Conservation (phyloP, 2,797 vertebrate genomes). For the Fratercula arctica region DNA sequence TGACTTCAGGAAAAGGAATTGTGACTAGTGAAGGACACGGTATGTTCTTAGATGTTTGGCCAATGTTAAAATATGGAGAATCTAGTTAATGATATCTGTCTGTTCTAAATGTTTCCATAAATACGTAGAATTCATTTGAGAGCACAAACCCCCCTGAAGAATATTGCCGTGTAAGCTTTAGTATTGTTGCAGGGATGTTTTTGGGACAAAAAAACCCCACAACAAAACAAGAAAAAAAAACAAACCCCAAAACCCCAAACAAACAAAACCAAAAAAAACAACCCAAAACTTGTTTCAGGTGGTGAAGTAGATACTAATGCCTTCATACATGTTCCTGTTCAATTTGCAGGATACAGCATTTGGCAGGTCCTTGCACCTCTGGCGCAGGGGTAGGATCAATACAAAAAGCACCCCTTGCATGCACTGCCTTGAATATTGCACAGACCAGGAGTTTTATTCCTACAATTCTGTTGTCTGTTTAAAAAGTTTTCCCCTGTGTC, state of each 20-base stretch:
- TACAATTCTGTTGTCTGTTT: not conserved
- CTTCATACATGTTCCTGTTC: not conserved
- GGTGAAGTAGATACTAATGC: not conserved
- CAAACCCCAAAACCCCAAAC: too few relatives aligned
- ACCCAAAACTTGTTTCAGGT: rapidly evolving
- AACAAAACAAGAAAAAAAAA: not conserved
- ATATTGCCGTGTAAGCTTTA: not conserved
- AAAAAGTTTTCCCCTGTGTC: not conserved
- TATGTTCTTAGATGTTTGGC: not conserved
- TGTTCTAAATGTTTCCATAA: not conserved
- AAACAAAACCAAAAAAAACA: not conserved
- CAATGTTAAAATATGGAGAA: not conserved
- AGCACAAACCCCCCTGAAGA: not conserved
- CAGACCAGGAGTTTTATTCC: not conserved
- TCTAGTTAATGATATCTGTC: not conserved
- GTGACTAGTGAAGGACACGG: slow-evolving; percentile 67
- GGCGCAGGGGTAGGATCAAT: not conserved
- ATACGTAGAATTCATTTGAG: not conserved
- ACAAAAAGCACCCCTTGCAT: not conserved
- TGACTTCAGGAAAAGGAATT: slow-evolving; percentile 47
- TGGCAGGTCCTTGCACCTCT: not conserved
- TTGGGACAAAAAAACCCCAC: not conserved
- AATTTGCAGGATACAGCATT: not conserved
- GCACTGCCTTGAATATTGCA: not conserved
- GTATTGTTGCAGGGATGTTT: not conserved